phyloP scores from a whole-genome alignment of 92 coral and sea anemone genomes.

The Phenganax stokvisi region DNA sequence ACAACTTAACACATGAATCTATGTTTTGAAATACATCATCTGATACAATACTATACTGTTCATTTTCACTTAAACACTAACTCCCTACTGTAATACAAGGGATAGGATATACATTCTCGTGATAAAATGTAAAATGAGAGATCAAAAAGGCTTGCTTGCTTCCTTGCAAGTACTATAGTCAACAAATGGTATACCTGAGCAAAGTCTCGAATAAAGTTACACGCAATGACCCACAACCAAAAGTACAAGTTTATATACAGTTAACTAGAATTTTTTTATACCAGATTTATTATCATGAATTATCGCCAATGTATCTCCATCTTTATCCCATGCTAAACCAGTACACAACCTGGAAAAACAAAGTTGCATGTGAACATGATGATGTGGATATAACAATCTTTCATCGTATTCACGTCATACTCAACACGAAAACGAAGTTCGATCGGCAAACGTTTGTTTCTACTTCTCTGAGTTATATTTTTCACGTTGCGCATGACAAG shows the following conservation, averaged over 20 bases:
- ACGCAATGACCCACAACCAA: neutral
- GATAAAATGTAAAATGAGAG: too few relatives aligned
- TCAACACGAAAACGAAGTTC: too few relatives aligned
- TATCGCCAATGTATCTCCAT: constrained; percentile 90
- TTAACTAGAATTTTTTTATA: neutral
- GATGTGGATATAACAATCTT: neutral
- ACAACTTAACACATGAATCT: neutral
- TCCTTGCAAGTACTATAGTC: too few relatives aligned
- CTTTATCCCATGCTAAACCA: constrained; percentile 99
- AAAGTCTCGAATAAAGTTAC: too few relatives aligned
- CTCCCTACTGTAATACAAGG: too few relatives aligned
- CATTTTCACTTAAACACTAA: too few relatives aligned
- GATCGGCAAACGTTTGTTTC: too few relatives aligned
- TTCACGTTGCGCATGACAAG: too few relatives aligned
- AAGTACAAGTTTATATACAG: neutral
- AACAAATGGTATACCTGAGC: too few relatives aligned
- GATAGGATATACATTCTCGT: too few relatives aligned
- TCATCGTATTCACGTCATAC: neutral
- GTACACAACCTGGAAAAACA: constrained; percentile 62
- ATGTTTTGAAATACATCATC: neutral
- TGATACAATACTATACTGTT: neutral
- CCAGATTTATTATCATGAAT: constrained; percentile 88
- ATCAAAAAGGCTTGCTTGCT: too few relatives aligned
- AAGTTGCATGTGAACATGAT: neutral
- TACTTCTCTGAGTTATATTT: too few relatives aligned